Evolutionary conservation across 2,113 vertebrate species (phyloP), one percentile per base, ranked within the genome.

Genomic region (Cololabis saira): DNA sequence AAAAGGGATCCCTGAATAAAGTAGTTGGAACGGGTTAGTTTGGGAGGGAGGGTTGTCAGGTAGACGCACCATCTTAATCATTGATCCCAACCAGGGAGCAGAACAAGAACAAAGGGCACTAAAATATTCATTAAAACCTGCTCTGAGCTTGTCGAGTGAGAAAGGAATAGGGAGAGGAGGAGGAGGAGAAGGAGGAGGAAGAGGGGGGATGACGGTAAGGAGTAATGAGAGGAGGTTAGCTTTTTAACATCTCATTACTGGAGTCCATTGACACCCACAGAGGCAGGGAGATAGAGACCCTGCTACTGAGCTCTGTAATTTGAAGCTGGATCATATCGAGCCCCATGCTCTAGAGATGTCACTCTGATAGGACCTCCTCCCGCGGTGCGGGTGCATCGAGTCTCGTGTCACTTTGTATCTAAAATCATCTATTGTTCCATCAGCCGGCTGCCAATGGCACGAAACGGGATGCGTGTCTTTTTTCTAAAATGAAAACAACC

Each of bases 61-160:
- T 61, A 63, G 77, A 52, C 82, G 43, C 33, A 27, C 68, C 58
- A 74, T 84, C 86, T 74, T 90, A 86, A 90, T 92, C 89, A 92
- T 58, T 87, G 86, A 89, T 85, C 89, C 81, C 73, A 76, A 72
- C 81, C 78, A 89, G 84, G 76, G 67, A 75, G 60, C 73, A 78
- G 83, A 81, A 92, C 89, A 85, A 89, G 89, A 92, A 92, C 83
- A 93, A 92, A 91, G 88, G 68, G 49, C 78, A 83, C 74, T 93
- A 90, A 92, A 93, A 92, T 90, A 92, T 91, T 92, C 89, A 93
- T 93, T 91, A 92, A 92, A 93, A 89, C 76, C 90, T 88, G 83
- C 86, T 87, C 78, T 55, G 78, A 82, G 85, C 85, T 82, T 61
- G 53, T 87, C 72, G 74, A 78, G 86, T 70, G 74, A 53, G 64